These are phyloP conservation scores for Diadumene lineata DNA, from an alignment of 92 coral and sea anemone species.

Conservation along the genomic window DNA sequence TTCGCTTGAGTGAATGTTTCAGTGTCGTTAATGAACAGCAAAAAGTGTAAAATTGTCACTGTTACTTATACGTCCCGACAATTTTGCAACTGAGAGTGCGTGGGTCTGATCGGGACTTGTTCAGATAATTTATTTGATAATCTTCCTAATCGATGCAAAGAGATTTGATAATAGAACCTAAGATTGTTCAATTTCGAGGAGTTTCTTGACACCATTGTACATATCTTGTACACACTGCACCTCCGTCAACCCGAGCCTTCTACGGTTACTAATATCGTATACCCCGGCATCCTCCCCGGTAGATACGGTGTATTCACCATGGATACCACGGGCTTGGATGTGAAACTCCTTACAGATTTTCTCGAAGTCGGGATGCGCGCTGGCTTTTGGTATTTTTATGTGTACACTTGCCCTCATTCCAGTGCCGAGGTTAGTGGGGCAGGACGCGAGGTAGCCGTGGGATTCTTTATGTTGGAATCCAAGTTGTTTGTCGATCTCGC, in stretches of 20 bases:
- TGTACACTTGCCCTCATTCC: conserved; percentile 96
- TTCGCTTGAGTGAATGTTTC: too few relatives aligned
- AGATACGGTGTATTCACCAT: conserved; percentile 84
- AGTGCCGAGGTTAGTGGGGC: conserved; percentile 93
- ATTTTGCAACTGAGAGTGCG: too few relatives aligned
- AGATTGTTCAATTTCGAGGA: conserved; percentile 62
- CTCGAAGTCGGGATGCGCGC: conserved; percentile 68
- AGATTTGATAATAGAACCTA: not conserved
- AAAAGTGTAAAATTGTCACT: too few relatives aligned
- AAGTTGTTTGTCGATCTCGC: conserved; percentile 65
- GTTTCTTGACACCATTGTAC: conserved; percentile 90
- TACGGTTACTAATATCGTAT: conserved; percentile 84
- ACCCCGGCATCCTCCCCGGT: conserved; percentile 89
- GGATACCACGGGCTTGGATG: conserved; percentile 91
- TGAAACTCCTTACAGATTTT: conserved; percentile 69
- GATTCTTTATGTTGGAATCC: conserved; percentile 62
- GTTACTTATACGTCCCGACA: too few relatives aligned
- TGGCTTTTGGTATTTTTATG: conserved; percentile 81
- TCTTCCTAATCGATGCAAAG: not conserved
- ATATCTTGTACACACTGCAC: conserved; percentile 90
- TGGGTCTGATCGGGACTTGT: too few relatives aligned
- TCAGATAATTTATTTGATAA: not conserved
- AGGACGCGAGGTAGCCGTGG: conserved; percentile 82
- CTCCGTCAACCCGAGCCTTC: conserved; percentile 85
- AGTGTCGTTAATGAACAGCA: too few relatives aligned